A percentile compares a stretch with the other conserved stretches of the same genome.
phyloP scores from a whole-genome alignment of 1,140 invertebrate genomes.

The Mizuhopecten yessoensis region DNA sequence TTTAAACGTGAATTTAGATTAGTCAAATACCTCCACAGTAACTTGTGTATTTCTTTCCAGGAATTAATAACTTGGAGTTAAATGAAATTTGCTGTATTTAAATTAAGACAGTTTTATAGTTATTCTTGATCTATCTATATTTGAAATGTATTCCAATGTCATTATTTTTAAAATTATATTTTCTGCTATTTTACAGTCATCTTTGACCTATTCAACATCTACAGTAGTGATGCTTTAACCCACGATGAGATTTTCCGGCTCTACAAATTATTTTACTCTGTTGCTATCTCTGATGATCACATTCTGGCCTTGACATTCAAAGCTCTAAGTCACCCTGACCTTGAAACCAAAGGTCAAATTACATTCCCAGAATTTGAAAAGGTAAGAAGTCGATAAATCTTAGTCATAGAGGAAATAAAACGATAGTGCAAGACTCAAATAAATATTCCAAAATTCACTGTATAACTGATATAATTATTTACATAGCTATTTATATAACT shows the following conservation, averaged over 20 bases:
- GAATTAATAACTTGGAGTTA: too few relatives aligned
- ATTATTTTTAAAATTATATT: background rate
- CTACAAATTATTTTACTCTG: conserved; percentile 69
- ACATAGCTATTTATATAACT: too few relatives aligned
- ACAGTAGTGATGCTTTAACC: conserved; percentile 65
- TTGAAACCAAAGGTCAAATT: conserved; percentile 71
- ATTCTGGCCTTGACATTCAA: conserved; percentile 73
- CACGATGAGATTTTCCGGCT: conserved; percentile 76
- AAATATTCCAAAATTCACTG: too few relatives aligned
- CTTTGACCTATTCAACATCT: conserved; percentile 74
- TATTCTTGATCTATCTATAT: too few relatives aligned
- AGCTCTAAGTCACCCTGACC: conserved; percentile 66
- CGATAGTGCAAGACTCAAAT: too few relatives aligned
- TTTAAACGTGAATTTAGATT: too few relatives aligned
- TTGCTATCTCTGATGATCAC: conserved; percentile 71
- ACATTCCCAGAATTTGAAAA: conserved; percentile 70
- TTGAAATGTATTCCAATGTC: background rate
- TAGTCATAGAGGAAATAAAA: too few relatives aligned
- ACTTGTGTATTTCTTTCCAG: too few relatives aligned
- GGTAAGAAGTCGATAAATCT: conserved; percentile 65
- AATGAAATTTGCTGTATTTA: too few relatives aligned
- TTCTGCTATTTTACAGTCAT: conserved; percentile 64
- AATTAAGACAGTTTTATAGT: too few relatives aligned
- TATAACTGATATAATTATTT: too few relatives aligned
- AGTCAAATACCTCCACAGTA: too few relatives aligned